Percentiles rank a stretch among this genome's conserved stretches.
Conservation (phyloP, 2,113 vertebrate species). For the Bubalus kerabau region DNA sequence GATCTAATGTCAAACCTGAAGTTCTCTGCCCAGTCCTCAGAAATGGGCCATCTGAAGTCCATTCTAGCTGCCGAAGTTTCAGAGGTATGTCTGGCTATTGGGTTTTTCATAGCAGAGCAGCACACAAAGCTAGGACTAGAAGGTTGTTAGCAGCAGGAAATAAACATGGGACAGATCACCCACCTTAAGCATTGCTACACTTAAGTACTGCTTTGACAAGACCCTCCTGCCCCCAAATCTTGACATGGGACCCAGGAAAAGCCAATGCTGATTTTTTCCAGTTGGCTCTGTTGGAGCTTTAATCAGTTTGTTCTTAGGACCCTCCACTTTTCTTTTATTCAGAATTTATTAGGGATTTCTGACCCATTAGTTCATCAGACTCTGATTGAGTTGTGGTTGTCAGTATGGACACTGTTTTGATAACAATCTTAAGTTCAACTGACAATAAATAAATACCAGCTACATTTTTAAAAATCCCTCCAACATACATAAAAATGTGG, state of each 20-base stretch:
- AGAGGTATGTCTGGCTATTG: not conserved
- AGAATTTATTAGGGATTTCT: not conserved
- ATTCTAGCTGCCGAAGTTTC: not conserved
- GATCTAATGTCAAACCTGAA: not conserved
- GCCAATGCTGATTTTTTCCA: not conserved
- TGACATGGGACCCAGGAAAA: not conserved
- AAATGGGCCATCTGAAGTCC: not conserved
- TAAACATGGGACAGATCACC: not conserved
- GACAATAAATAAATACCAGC: not conserved
- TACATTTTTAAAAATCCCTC: slow-evolving; percentile 7
- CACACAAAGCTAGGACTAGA: not conserved
- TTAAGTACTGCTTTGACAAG: not conserved
- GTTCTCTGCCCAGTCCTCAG: not conserved
- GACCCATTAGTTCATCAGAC: not conserved
- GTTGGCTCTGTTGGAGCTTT: not conserved
- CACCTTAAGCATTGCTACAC: not conserved
- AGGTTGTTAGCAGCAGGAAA: not conserved
- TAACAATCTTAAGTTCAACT: not conserved
- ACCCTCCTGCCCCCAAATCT: not conserved
- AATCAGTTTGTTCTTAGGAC: not conserved
- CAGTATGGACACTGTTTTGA: not conserved
- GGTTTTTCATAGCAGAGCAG: not conserved
- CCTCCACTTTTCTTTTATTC: not conserved
- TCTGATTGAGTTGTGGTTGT: not conserved
- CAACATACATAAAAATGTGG: not conserved